Evolutionary conservation across 2,888 invertebrate species (phyloP).

Genomic region (Embidobia sp.): DNA sequence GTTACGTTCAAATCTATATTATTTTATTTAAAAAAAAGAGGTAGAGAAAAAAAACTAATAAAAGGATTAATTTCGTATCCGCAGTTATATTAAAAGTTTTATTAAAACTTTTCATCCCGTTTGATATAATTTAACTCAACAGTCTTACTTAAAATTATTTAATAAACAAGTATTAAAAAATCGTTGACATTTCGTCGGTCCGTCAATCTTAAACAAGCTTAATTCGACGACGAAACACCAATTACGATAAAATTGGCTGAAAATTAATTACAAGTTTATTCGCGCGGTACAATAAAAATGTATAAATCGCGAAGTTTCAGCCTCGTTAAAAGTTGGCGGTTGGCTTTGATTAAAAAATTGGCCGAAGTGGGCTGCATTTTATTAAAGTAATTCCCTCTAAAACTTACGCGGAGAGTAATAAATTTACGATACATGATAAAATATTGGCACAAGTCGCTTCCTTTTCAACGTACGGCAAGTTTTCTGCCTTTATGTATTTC

Average conservation of each 20-base stretch:
- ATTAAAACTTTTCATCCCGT: no score
- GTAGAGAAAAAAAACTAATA: background rate
- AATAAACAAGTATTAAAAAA: no score
- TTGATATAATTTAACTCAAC: no score
- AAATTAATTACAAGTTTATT: slow-evolving; percentile 48
- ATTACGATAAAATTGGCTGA: background rate
- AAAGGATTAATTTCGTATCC: background rate
- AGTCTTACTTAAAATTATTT: no score
- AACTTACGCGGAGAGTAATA: slow-evolving; percentile 46
- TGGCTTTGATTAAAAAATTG: slow-evolving; percentile 42
- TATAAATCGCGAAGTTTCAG: slow-evolving; percentile 21
- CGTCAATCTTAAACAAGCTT: no score
- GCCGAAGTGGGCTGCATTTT: slow-evolving; percentile 11
- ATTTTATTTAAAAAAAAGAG: background rate
- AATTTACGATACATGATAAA: slow-evolving; percentile 56
- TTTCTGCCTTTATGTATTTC: slow-evolving; percentile 59
- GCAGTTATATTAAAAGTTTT: no score
- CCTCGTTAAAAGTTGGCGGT: slow-evolving; percentile 52
- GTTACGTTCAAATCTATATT: no score
- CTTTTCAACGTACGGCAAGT: slow-evolving; percentile 38
- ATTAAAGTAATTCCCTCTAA: slow-evolving; percentile 36
- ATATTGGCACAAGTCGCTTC: slow-evolving; percentile 50
- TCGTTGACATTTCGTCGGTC: no score
- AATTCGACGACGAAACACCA: background rate
- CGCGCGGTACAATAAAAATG: slow-evolving; percentile 26